These are phyloP conservation scores for Calameuta filiformis DNA, from an alignment of 2,888 invertebrate species.

Conservation along the genomic window DNA sequence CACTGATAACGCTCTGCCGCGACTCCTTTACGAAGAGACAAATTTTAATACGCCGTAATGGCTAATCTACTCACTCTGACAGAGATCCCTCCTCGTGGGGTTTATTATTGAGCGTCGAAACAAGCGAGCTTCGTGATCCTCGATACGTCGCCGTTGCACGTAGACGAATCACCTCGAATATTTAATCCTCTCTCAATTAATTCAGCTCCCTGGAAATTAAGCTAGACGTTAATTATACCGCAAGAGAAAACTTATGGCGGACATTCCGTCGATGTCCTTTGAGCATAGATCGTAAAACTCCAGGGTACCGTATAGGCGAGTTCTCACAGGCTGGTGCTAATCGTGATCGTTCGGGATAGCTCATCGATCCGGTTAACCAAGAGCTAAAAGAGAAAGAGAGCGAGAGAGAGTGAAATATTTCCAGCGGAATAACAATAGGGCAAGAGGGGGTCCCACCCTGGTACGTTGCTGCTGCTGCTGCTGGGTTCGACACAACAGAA, in stretches of 20 bases:
- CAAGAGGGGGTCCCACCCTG: not conserved
- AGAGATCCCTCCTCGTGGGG: not conserved
- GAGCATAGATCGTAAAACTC: not conserved
- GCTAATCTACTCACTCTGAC: not conserved
- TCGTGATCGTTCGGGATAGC: not conserved
- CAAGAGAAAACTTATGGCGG: not conserved
- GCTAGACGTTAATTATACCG: not conserved
- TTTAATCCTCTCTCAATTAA: not conserved
- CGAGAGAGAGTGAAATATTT: not conserved
- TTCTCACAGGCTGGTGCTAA: not conserved
- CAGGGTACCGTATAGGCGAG: not conserved
- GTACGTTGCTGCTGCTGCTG: not conserved
- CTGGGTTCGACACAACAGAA: not conserved
- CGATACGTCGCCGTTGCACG: not conserved
- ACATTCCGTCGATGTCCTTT: not conserved
- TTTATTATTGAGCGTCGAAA: not conserved
- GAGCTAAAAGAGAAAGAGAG: not conserved
- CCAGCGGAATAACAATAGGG: not conserved
- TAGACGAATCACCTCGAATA: not conserved
- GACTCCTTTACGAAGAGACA: not conserved
- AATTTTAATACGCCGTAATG: not conserved
- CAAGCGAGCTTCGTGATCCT: not conserved
- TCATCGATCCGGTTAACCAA: not conserved
- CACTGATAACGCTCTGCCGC: not conserved
- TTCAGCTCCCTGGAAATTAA: not conserved